Evolutionary conservation across 2,797 vertebrate genomes (phyloP).

Genomic region (Squalus acanthias): DNA sequence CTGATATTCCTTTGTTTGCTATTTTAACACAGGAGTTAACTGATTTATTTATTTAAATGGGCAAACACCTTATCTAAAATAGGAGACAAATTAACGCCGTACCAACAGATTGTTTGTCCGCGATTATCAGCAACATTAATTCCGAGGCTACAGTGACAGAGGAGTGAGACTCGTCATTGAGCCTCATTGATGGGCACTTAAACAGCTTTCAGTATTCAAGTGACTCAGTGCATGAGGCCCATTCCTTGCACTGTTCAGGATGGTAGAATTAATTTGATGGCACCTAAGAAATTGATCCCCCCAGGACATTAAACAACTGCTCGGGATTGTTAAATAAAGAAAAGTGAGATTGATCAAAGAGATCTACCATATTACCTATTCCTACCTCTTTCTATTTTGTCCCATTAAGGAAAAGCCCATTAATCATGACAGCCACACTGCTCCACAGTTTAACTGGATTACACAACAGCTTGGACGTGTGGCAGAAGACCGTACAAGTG

Average conservation of each 20-base stretch:
- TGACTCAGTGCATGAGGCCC: not conserved
- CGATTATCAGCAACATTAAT: not conserved
- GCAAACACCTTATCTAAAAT: not conserved
- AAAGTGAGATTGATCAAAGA: not conserved
- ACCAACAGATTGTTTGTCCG: not conserved
- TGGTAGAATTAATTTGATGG: not conserved
- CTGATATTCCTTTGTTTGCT: not conserved
- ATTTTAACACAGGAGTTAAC: not conserved
- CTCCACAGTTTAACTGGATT: not conserved
- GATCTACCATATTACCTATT: not conserved
- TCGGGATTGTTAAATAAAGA: not conserved
- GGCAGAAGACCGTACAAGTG: not conserved
- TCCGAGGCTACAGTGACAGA: not conserved
- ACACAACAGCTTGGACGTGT: not conserved
- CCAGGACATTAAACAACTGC: not conserved
- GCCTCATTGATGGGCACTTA: not conserved
- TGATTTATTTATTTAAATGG: not conserved
- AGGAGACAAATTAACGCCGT: not conserved
- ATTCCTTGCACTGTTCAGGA: not conserved
- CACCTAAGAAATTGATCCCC: not conserved
- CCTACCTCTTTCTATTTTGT: not conserved
- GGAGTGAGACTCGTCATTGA: not conserved
- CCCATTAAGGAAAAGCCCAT: not conserved
- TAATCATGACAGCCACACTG: not conserved
- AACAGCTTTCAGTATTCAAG: not conserved